These are phyloP conservation scores for Climacteris rufus DNA, from an alignment of 2,113 vertebrate genomes.

Conservation along the genomic window DNA sequence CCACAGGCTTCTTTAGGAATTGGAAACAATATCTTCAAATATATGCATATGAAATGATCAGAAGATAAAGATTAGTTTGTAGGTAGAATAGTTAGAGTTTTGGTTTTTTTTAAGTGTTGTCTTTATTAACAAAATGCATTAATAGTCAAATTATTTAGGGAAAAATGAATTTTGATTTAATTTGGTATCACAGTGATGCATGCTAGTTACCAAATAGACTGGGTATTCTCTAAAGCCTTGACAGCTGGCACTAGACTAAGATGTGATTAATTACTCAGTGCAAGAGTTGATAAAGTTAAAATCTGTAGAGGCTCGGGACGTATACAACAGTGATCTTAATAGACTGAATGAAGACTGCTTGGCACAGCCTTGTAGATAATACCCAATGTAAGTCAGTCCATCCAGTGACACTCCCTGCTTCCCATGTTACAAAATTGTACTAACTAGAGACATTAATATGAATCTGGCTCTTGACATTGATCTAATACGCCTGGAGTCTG, in stretches of 20 bases:
- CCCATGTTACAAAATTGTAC: not conserved
- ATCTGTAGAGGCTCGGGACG: not conserved
- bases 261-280: not conserved
- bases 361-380: not conserved
- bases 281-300: not conserved
- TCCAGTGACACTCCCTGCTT: not conserved
- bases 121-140: not conserved
- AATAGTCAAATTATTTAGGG: not conserved
- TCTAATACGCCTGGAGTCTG: not conserved
- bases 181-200: not conserved
- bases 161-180: not conserved
- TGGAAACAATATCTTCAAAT: not conserved
- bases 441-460: not conserved
- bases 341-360: not conserved
- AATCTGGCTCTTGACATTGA: not conserved
- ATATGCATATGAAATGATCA: not conserved
- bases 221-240: not conserved
- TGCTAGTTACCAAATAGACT: not conserved
- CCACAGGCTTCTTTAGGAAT: not conserved
- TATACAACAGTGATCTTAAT: not conserved
- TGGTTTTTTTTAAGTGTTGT: not conserved
- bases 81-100: not conserved
- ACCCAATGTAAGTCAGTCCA: not conserved
- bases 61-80: not conserved
- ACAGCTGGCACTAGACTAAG: not conserved